Conservation (phyloP, 2,113 vertebrate species). For the Phyllopteryx taeniolatus region DNA sequence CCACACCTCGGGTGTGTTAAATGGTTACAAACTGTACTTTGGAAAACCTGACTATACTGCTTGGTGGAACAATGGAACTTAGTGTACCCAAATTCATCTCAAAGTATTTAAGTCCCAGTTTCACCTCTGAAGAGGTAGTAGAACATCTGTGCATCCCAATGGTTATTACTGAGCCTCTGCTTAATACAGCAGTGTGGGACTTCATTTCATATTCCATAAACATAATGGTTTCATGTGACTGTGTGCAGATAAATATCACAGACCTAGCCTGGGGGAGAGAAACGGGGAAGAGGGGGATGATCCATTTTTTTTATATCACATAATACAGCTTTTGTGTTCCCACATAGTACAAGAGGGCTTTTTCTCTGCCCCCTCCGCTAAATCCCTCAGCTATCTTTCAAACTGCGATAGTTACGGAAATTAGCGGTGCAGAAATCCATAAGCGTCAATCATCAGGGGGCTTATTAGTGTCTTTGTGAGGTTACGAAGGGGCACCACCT, state of each 20-base stretch:
- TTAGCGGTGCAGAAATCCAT: constrained; percentile 93
- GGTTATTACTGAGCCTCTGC: constrained; percentile 50
- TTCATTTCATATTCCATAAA: constrained; percentile 68
- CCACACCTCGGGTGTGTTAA: background rate
- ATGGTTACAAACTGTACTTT: background rate
- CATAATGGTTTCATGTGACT: constrained; percentile 73
- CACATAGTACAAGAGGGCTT: constrained; percentile 74
- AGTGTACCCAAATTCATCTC: constrained; percentile 40
- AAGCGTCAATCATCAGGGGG: constrained; percentile 87
- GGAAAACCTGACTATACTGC: background rate
- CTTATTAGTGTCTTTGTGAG: constrained; percentile 90
- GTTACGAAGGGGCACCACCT: constrained; percentile 72
- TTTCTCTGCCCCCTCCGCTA: constrained; percentile 71
- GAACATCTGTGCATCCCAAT: constrained; percentile 53
- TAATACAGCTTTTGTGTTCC: constrained; percentile 91
- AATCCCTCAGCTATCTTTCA: constrained; percentile 95
- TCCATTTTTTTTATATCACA: constrained; percentile 76
- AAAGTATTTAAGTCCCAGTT: constrained; percentile 58
- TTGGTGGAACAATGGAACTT: background rate
- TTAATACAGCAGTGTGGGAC: constrained; percentile 46
- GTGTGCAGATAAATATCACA: constrained; percentile 68
- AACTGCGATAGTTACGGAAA: constrained; percentile 98
- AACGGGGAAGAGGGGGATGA: constrained; percentile 54
- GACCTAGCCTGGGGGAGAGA: constrained; percentile 58
- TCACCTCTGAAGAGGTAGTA: constrained; percentile 53